Conservation (phyloP, 2,888 invertebrate species). For the Pterostichus madidus region DNA sequence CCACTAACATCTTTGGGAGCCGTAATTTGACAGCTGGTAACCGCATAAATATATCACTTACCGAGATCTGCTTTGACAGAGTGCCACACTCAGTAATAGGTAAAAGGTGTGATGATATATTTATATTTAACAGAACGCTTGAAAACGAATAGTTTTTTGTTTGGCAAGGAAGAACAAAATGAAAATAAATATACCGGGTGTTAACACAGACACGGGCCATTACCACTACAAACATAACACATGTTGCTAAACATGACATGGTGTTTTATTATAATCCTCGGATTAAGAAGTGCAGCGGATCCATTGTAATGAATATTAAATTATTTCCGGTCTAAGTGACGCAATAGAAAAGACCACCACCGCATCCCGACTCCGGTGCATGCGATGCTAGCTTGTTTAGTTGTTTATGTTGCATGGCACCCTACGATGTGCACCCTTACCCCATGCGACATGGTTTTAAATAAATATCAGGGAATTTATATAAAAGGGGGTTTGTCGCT, state of each 20-base stretch:
- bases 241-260: slow-evolving; percentile 27
- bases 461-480: slow-evolving; percentile 66
- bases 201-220: slow-evolving; percentile 54
- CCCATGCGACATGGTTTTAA: slow-evolving; percentile 64
- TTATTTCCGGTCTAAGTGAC: slow-evolving; percentile 72
- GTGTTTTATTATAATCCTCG: slow-evolving; percentile 64
- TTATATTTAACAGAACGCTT: no score
- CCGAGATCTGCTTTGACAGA: no score
- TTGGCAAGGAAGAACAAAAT: no score
- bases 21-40: no score
- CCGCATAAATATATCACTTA: no score
- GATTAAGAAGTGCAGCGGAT: slow-evolving; percentile 70
- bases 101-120: no score
- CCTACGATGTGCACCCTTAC: slow-evolving; percentile 13
- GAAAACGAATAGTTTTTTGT: no score
- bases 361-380: no score
- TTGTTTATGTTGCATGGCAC: slow-evolving; percentile 10
- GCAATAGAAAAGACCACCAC: neutral
- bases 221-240: slow-evolving; percentile 53
- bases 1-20: no score
- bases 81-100: no score
- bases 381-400: slow-evolving; percentile 36
- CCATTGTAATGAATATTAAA: slow-evolving; percentile 76
- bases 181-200: neutral
- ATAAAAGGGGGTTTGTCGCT: slow-evolving; percentile 21